These are phyloP conservation scores for Karalla daura DNA, from an alignment of 2,797 vertebrate species.

Conservation along the genomic window DNA sequence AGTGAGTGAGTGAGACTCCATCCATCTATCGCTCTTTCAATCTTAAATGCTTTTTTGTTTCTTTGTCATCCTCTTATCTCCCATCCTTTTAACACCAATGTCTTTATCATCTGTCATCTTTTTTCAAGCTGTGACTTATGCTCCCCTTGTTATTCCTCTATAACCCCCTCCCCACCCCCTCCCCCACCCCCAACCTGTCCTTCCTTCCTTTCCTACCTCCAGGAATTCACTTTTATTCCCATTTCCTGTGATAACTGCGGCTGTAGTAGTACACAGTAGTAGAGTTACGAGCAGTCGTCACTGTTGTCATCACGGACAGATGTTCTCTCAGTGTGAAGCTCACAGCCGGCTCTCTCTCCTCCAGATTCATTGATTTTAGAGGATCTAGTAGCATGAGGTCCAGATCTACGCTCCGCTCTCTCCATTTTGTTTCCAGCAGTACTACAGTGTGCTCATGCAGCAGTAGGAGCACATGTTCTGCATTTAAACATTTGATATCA, in stretches of 20 bases:
- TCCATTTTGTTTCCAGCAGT: no score
- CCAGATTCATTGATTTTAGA: no score
- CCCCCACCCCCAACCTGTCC: no score
- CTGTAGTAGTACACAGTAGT: background rate
- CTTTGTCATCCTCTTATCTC: constrained; percentile 10
- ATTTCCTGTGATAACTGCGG: background rate
- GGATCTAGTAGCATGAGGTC: no score
- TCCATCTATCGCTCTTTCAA: constrained; percentile 9
- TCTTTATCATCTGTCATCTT: constrained; percentile 20
- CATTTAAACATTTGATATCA: no score
- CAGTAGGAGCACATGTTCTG: no score
- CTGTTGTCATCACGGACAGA: background rate
- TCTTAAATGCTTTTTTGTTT: constrained; percentile 21
- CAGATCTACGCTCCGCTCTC: no score
- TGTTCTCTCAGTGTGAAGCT: no score
- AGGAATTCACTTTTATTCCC: background rate
- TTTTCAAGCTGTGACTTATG: constrained; percentile 25
- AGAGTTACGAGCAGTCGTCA: background rate
- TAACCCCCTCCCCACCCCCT: background rate
- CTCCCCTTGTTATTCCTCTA: background rate
- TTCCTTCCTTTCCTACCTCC: constrained; percentile 1
- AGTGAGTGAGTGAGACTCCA: constrained; percentile 32
- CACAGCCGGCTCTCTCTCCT: no score
- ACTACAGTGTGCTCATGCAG: no score
- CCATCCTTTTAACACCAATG: constrained; percentile 3